Evolutionary conservation across 2,888 invertebrate species (phyloP).

Genomic region (Zootermopsis nevadensis): DNA sequence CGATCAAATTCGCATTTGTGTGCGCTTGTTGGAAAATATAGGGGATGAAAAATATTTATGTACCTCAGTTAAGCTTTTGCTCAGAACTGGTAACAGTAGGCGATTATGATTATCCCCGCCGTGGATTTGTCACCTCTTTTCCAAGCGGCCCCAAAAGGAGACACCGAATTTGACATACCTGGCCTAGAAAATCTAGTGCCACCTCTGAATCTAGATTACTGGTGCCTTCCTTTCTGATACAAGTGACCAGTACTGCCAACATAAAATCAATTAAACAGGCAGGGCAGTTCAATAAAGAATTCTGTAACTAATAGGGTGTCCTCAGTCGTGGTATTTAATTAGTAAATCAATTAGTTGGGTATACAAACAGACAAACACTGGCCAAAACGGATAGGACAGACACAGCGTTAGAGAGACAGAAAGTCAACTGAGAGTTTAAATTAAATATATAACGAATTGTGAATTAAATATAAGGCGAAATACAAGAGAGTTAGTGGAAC

Average conservation of each 20-base stretch:
- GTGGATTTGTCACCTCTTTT: no score
- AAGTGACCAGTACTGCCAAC: background rate
- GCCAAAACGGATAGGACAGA: no score
- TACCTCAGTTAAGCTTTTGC: no score
- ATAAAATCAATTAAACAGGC: background rate
- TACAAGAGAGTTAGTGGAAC: background rate
- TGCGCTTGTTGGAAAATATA: no score
- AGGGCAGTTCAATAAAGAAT: background rate
- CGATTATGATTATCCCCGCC: no score
- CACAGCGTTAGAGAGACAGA: background rate
- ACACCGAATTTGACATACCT: no score
- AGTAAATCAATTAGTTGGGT: background rate
- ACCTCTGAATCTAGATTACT: no score
- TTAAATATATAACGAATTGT: background rate
- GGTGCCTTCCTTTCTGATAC: background rate
- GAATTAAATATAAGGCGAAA: conserved; percentile 2
- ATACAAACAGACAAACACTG: background rate
- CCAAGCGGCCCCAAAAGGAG: no score
- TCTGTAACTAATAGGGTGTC: background rate
- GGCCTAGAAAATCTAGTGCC: no score
- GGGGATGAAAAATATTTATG: no score
- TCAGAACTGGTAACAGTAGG: no score
- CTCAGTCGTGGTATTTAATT: background rate
- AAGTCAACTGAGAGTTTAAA: background rate
- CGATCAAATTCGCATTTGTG: no score